Percentiles rank a stretch among this genome's conserved stretches.
phyloP scores from a whole-genome alignment of 2,113 vertebrate species.

The Acinonyx jubatus region DNA sequence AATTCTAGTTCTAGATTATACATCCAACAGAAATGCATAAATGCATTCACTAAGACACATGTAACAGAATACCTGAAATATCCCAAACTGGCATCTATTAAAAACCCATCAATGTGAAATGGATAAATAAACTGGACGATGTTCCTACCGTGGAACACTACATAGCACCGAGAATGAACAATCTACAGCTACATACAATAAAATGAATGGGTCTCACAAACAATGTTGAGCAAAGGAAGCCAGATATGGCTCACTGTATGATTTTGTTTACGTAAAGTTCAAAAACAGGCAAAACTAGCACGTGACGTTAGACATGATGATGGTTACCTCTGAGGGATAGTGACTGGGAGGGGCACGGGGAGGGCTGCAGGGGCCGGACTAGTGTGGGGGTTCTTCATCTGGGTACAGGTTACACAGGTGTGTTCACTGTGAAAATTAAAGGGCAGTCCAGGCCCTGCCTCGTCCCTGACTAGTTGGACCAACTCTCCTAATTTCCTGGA shows the following conservation, averaged over 20 bases:
- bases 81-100: background rate
- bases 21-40: background rate
- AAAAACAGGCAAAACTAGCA: background rate
- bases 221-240: background rate
- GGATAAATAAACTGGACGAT: background rate
- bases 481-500: background rate
- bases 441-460: background rate
- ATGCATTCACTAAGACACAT: background rate
- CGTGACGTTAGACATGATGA: background rate
- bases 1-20: background rate
- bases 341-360: too few relatives aligned
- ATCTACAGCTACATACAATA: rapidly evolving
- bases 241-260: background rate
- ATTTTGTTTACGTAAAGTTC: background rate
- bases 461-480: background rate
- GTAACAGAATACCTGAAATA: background rate
- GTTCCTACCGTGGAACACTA: background rate
- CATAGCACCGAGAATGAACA: background rate
- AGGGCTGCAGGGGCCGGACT: background rate
- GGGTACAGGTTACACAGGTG: background rate
- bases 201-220: background rate
- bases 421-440: background rate
- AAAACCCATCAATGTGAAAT: background rate
- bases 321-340: too few relatives aligned
- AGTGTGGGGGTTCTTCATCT: background rate